Evolutionary conservation across 2,797 vertebrate species (phyloP).

Genomic region (Rhincodon typus): DNA sequence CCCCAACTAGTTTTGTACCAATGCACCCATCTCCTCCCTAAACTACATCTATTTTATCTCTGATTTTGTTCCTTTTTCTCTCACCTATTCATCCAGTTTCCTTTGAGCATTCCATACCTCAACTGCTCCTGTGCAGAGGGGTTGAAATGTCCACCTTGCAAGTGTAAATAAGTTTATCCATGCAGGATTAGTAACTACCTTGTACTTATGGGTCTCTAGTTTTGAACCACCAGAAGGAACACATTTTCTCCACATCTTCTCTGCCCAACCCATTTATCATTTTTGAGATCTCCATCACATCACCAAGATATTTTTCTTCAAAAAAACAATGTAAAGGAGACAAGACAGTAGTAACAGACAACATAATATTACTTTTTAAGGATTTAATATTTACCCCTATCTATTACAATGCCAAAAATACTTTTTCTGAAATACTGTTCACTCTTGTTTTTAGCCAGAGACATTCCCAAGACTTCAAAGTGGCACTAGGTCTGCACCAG

Average conservation of each 20-base stretch:
- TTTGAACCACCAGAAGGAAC: not conserved
- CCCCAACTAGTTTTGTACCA: not conserved
- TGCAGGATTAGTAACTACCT: not conserved
- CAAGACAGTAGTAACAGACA: not conserved
- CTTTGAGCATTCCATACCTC: not conserved
- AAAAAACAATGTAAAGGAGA: not conserved
- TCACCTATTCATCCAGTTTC: not conserved
- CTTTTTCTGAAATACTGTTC: not conserved
- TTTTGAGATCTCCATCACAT: not conserved
- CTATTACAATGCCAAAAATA: not conserved
- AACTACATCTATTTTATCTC: not conserved
- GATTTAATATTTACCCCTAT: not conserved
- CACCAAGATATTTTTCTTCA: not conserved
- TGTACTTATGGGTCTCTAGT: not conserved
- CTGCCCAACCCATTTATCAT: not conserved
- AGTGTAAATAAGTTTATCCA: not conserved
- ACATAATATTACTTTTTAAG: not conserved
- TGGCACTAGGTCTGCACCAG: not conserved
- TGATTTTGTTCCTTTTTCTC: not conserved
- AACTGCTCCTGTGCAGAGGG: not conserved
- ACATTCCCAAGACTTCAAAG: not conserved
- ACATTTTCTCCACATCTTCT: not conserved
- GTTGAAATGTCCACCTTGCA: not conserved
- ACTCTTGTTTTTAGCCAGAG: not conserved
- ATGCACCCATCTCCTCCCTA: not conserved